Evolutionary conservation across 2,113 vertebrate species (phyloP).

Genomic region (Strix uralensis): DNA sequence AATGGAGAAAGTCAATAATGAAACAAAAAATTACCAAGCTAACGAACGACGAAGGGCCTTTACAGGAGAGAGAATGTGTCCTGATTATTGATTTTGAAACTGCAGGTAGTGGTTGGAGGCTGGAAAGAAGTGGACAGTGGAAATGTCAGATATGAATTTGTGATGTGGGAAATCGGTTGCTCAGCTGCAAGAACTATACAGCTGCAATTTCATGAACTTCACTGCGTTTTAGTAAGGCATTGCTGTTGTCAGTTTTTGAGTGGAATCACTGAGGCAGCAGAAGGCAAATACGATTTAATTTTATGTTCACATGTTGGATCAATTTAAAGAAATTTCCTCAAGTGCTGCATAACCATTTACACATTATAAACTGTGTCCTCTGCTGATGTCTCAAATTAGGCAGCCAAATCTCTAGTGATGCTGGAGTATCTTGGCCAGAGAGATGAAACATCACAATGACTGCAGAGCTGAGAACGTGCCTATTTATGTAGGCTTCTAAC

Average conservation of each 20-base stretch:
- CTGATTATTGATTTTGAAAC: neutral
- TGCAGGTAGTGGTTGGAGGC: neutral
- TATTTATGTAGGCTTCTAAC: neutral
- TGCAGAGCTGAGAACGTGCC: neutral
- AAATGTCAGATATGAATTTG: constrained; percentile 7
- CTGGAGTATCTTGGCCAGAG: neutral
- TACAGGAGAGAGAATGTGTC: neutral
- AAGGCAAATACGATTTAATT: neutral
- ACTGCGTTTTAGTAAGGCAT: neutral
- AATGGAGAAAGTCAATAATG: neutral
- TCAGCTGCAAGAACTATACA: neutral
- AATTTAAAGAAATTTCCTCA: neutral
- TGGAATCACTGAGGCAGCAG: neutral
- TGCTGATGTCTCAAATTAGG: neutral
- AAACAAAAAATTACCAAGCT: neutral
- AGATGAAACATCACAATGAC: neutral
- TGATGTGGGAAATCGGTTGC: neutral
- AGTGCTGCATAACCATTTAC: neutral
- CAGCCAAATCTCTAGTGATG: neutral
- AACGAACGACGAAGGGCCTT: neutral
- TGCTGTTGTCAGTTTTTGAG: neutral
- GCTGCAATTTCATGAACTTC: neutral
- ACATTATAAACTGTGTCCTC: neutral
- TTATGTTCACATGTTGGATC: neutral
- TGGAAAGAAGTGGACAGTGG: neutral